Evolutionary conservation across 1,140 invertebrate species (phyloP).

Genomic region (Macrobrachium nipponense): DNA sequence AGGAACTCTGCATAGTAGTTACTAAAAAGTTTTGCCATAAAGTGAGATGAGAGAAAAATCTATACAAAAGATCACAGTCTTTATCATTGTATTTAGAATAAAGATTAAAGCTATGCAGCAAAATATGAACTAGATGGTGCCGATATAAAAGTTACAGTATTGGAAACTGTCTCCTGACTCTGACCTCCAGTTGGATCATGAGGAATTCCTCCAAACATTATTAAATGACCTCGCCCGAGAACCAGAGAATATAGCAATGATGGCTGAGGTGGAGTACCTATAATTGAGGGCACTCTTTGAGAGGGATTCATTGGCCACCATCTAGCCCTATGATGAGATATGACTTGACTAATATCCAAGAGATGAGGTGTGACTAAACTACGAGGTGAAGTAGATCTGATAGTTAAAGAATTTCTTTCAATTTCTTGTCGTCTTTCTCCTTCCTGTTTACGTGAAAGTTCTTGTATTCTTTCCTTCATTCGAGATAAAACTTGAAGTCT

Average conservation of each 20-base stretch:
- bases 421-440: slow-evolving; percentile 42
- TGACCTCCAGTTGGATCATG: slow-evolving; percentile 73
- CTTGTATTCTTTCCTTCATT: slow-evolving; percentile 74
- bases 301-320: slow-evolving; percentile 62
- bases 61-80: too few relatives aligned
- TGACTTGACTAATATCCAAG: slow-evolving; percentile 81
- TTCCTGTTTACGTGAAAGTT: slow-evolving; percentile 65
- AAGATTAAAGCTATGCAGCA: slow-evolving; percentile 10
- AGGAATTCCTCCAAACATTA: slow-evolving; percentile 94
- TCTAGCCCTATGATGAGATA: slow-evolving; percentile 61
- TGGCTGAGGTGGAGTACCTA: slow-evolving; percentile 77
- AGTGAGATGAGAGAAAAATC: too few relatives aligned
- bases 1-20: too few relatives aligned
- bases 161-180: slow-evolving; percentile 52
- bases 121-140: slow-evolving; percentile 50
- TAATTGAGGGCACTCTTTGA: slow-evolving; percentile 15
- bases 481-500: slow-evolving; percentile 75
- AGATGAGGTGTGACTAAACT: slow-evolving; percentile 71
- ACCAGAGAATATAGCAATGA: slow-evolving; percentile 91
- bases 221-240: slow-evolving; percentile 88
- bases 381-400: slow-evolving; percentile 33
- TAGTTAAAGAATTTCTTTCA: neutral
- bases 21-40: too few relatives aligned
- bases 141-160: slow-evolving; percentile 48
- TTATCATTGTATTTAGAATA: too few relatives aligned